These are phyloP conservation scores for Euwallacea fornicatus DNA, from an alignment of 1,140 invertebrate genomes.

Conservation along the genomic window DNA sequence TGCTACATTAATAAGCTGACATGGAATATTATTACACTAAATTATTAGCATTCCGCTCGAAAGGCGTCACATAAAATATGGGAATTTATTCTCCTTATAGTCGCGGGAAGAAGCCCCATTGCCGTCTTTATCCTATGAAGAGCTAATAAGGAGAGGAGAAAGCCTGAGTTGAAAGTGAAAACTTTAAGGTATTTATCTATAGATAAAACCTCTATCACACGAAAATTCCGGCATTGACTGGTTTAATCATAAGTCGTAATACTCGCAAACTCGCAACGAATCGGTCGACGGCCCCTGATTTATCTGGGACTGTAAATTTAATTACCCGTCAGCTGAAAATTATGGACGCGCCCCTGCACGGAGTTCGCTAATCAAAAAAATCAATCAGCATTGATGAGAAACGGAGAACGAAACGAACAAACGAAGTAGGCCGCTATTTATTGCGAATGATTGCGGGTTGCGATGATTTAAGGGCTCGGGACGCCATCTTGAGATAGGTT, in stretches of 20 bases:
- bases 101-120: too few species aligned
- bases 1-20: conserved; percentile 43
- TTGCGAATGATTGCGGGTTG: conserved; percentile 50
- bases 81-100: conserved; percentile 26
- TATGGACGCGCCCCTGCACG: conserved; percentile 34
- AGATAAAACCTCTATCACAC: neutral
- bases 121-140: too few species aligned
- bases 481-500: conserved; percentile 46
- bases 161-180: too few species aligned
- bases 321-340: conserved; percentile 35
- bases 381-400: conserved; percentile 42
- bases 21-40: conserved; percentile 41
- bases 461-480: conserved; percentile 48
- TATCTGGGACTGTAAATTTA: conserved; percentile 35
- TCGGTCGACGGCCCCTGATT: conserved; percentile 14
- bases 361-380: conserved; percentile 38
- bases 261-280: neutral
- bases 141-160: too few species aligned
- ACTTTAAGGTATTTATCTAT: too few species aligned
- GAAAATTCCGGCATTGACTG: neutral
- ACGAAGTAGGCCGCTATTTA: conserved; percentile 47
- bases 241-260: neutral
- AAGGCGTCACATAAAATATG: conserved; percentile 34
- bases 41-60: conserved; percentile 35
- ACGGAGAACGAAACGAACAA: conserved; percentile 23